Evolutionary conservation across 1,140 invertebrate genomes (phyloP).

Genomic region (Drosophila melanogaster): DNA sequence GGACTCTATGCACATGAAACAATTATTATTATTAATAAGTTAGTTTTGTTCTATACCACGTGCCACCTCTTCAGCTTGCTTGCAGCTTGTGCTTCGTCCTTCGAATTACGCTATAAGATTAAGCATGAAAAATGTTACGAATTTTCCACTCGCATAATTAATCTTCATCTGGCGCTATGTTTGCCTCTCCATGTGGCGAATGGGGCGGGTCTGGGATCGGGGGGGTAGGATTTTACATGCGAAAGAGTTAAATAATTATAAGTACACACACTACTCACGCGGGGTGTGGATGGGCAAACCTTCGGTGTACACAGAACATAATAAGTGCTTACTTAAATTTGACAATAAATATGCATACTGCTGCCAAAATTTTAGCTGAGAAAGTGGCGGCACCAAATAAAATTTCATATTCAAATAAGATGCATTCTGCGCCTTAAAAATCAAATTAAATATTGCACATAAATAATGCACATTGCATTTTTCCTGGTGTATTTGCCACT

Average conservation of each 20-base stretch:
- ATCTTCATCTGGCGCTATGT: slow-evolving; percentile 69
- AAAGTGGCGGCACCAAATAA: too few species aligned
- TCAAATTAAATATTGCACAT: too few species aligned
- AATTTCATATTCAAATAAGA: too few species aligned
- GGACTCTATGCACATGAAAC: slow-evolving; percentile 62
- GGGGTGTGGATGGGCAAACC: slow-evolving; percentile 6
- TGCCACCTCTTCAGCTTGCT: slow-evolving; percentile 30
- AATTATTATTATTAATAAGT: slow-evolving; percentile 83
- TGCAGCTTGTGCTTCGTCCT: too few species aligned
- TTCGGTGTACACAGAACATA: background rate
- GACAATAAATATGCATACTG: too few species aligned
- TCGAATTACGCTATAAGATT: slow-evolving; percentile 69
- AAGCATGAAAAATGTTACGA: slow-evolving; percentile 79
- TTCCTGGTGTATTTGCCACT: background rate
- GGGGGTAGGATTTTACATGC: slow-evolving; percentile 40
- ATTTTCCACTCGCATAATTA: slow-evolving; percentile 71
- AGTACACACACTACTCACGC: slow-evolving; percentile 57
- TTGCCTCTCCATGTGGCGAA: slow-evolving; percentile 14
- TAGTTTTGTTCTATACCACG: slow-evolving; percentile 62
- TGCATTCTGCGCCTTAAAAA: too few species aligned
- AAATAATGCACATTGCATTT: background rate
- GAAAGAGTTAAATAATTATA: slow-evolving; percentile 81
- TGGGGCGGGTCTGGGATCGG: background rate
- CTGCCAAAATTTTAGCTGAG: too few species aligned
- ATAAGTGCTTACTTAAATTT: background rate